Evolutionary conservation across 2,797 vertebrate genomes (phyloP), one percentile per base, ranked within the genome.

Genomic region (Enteromius radiatus): DNA sequence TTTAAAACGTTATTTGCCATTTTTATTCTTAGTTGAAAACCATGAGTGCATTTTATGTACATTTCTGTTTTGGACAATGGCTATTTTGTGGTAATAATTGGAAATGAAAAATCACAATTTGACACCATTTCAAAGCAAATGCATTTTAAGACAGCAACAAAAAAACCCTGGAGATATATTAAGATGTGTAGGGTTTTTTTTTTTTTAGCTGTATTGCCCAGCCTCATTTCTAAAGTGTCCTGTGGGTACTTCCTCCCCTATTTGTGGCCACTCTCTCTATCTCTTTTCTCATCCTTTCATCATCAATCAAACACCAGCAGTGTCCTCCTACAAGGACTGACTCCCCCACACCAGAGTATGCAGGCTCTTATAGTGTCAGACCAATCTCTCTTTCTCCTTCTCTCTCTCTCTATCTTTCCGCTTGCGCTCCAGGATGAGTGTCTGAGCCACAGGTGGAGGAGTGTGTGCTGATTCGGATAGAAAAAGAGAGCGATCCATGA

Each of bases 401-500:
- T 82, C 47, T 67, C n/a, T 78, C 76, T 64, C 71, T 82, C 21
- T n/a, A 21, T 84, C 77, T 77, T 82, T 63, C 82, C 12, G 56
- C 31, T 56, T 38, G 28, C 49, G 45, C 82, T 77, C 17, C 83
- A 15, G 33, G 59, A n/a, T 65, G 61, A 81, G 80, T 74, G 59
- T 31, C 56, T 64, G 70, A 36, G 80, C 59, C 71, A 65, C 80
- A 82, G 71, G 70, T 75, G 80, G 70, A 67, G 33, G 45, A 67
- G 80, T 82, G 80, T 82, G 61, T 54, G 45, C 71, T 90, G 92
- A 92, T 93, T 92, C 91, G 91, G 90, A 70, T 47, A 41, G 61
- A 31, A 43, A 76, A 54, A 69, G 49, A 59, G 61, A 59, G 17
- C 54, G 49, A 43, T 64, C n/a, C 52, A 67, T 38, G 80, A 41